Percentiles rank a stretch among this genome's conserved stretches.
phyloP scores from a whole-genome alignment of 2,113 vertebrate genomes.

The Oriolus oriolus region DNA sequence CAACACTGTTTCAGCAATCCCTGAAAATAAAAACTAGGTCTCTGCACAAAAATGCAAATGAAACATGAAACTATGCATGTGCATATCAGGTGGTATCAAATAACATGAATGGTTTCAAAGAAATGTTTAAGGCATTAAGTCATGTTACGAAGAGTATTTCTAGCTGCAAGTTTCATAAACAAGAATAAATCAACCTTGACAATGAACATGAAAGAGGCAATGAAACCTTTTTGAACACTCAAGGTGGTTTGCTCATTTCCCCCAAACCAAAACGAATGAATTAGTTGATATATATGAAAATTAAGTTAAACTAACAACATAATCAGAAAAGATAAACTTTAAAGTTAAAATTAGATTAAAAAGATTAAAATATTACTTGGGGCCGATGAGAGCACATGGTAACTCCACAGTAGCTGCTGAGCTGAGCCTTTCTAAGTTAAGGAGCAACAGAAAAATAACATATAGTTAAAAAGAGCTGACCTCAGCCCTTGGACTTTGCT shows the following conservation, averaged over 20 bases:
- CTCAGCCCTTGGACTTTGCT: slow-evolving; percentile 39
- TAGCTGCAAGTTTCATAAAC: slow-evolving; percentile 12
- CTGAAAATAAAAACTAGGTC: neutral
- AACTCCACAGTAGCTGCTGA: neutral
- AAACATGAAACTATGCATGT: neutral
- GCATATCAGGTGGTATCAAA: neutral
- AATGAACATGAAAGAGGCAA: slow-evolving; percentile 5
- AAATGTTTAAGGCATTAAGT: slow-evolving; percentile 40
- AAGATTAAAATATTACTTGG: slow-evolving; percentile 39
- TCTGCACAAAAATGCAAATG: slow-evolving; percentile 4
- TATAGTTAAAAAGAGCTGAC: neutral
- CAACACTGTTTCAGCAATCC: neutral
- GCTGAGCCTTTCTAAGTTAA: neutral
- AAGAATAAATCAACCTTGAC: slow-evolving; percentile 44
- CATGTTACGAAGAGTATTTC: neutral
- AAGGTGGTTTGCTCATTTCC: slow-evolving; percentile 24
- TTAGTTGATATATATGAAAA: slow-evolving; percentile 47
- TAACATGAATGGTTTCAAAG: slow-evolving; percentile 20
- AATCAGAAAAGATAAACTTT: slow-evolving; percentile 24
- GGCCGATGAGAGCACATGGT: neutral
- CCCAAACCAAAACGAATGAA: neutral
- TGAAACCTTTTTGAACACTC: slow-evolving; percentile 41
- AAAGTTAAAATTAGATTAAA: slow-evolving; percentile 12
- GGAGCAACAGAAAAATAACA: neutral
- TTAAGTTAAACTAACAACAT: slow-evolving; percentile 18